Conservation (phyloP, 2,113 vertebrate species). For the Tragelaphus buxtoni region DNA sequence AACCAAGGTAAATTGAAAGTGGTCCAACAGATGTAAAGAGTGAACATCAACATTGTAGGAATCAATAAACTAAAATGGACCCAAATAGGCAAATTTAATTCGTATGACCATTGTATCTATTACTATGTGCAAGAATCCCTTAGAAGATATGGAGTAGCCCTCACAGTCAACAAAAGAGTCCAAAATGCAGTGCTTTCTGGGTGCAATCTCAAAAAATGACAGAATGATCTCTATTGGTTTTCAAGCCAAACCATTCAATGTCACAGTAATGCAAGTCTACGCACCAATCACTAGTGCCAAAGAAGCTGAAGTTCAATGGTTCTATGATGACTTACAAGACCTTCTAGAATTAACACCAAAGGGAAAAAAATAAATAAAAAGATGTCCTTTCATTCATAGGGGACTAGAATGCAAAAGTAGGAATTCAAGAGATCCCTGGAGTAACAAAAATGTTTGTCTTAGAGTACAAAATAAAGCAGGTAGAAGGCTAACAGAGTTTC, state of each 20-base stretch:
- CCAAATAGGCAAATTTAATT: neutral
- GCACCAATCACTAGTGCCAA: neutral
- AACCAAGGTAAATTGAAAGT: neutral
- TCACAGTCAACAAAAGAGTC: neutral
- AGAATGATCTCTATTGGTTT: neutral
- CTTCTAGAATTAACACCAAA: neutral
- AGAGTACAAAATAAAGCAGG: neutral
- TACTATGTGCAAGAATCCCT: neutral
- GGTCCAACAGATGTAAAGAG: neutral
- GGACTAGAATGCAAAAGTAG: neutral
- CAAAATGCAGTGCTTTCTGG: neutral
- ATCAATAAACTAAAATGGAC: neutral
- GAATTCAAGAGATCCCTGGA: neutral
- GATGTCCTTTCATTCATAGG: neutral
- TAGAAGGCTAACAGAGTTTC: neutral
- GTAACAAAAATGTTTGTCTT: neutral
- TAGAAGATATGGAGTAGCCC: neutral
- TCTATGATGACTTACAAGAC: neutral
- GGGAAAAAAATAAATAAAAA: neutral
- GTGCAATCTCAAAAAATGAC: neutral
- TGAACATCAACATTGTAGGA: neutral
- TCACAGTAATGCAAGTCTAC: neutral
- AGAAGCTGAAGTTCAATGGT: neutral
- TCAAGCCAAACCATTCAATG: neutral
- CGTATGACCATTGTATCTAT: neutral